Evolutionary conservation across 1,140 invertebrate species (phyloP).

Genomic region (Harpegnathos saltator): DNA sequence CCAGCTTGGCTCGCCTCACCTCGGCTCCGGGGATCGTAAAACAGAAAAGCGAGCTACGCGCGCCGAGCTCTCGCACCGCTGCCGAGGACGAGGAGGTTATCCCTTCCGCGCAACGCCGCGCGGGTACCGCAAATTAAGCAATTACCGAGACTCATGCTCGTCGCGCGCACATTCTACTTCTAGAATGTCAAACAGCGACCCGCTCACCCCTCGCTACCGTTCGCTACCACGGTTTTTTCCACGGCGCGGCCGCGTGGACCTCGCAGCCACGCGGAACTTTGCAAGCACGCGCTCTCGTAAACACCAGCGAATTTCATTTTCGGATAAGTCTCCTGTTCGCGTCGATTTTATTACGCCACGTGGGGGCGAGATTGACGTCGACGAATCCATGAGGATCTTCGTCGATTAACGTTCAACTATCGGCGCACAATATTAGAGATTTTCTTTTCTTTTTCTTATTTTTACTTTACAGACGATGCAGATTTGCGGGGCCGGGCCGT

Average conservation of each 20-base stretch:
- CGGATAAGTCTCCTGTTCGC: too few relatives aligned
- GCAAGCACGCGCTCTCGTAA: neutral
- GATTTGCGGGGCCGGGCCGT: conserved; percentile 81
- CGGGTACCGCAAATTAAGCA: conserved; percentile 85
- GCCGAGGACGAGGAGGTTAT: conserved; percentile 42
- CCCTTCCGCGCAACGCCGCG: conserved; percentile 55
- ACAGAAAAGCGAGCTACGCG: conserved; percentile 57
- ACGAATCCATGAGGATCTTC: too few relatives aligned
- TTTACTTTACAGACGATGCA: conserved; percentile 80
- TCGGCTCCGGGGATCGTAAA: conserved; percentile 72
- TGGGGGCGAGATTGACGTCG: too few relatives aligned
- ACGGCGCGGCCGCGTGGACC: neutral
- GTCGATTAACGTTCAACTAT: too few relatives aligned
- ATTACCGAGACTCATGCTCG: conserved; percentile 81
- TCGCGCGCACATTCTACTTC: conserved; percentile 66
- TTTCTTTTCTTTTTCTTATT: too few relatives aligned
- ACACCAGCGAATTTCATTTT: too few relatives aligned
- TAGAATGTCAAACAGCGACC: conserved; percentile 47
- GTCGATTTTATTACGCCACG: too few relatives aligned
- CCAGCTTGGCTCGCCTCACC: conserved; percentile 26
- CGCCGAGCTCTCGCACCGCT: conserved; percentile 48
- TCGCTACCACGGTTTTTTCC: conserved; percentile 40
- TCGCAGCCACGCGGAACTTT: conserved; percentile 17
- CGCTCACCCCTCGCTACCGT: neutral
- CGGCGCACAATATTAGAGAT: too few relatives aligned